Percentiles rank a stretch among this genome's conserved stretches.
These are phyloP conservation scores for Lepidocolaptes lacrymiger DNA, from an alignment of 2,797 vertebrate species.

Conservation along the genomic window DNA sequence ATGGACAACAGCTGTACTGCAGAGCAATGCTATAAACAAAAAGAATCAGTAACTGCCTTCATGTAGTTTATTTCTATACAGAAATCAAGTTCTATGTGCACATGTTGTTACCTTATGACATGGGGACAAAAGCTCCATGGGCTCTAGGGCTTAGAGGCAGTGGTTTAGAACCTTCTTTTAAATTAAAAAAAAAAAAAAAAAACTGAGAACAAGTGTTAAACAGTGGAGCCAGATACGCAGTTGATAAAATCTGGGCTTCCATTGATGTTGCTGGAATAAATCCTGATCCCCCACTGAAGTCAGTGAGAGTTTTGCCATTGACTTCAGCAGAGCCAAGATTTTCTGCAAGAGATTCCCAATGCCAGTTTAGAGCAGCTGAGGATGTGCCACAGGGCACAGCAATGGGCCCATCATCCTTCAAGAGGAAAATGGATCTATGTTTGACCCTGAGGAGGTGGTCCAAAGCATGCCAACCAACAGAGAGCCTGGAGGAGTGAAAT, in stretches of 20 bases:
- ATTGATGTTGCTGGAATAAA: not conserved
- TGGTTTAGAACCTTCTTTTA: not conserved
- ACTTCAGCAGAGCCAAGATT: not conserved
- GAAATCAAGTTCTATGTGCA: not conserved
- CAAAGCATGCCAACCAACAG: not conserved
- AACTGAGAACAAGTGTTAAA: not conserved
- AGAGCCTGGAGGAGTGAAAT: not conserved
- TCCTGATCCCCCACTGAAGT: not conserved
- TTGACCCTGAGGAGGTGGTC: not conserved
- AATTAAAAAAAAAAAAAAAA: not conserved
- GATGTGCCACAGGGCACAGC: not conserved
- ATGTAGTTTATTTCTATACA: not conserved
- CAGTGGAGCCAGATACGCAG: not conserved
- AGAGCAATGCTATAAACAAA: slow-evolving; percentile 28
- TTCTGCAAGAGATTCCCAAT: not conserved
- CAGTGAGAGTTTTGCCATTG: not conserved
- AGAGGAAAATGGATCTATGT: not conserved
- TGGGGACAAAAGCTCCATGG: not conserved
- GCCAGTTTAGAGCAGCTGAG: not conserved
- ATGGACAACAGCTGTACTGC: slow-evolving; percentile 40
- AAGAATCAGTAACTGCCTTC: not conserved
- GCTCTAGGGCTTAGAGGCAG: not conserved
- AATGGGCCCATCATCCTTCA: not conserved
- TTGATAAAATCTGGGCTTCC: not conserved
- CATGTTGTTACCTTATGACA: not conserved